Conservation (phyloP, 2,113 vertebrate genomes). For the Dicerorhinus sumatrensis region DNA sequence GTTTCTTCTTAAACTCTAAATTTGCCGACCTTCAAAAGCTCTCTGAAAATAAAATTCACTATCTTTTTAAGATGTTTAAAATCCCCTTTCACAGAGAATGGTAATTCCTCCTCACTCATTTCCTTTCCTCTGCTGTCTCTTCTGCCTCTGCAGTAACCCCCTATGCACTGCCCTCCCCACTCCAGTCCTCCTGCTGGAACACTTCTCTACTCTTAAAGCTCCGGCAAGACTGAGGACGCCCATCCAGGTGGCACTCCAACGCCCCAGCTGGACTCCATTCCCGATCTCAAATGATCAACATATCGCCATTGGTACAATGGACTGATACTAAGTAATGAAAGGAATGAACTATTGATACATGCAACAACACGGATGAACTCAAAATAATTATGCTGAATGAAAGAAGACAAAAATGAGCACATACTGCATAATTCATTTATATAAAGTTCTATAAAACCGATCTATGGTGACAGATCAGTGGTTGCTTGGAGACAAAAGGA, state of each 20-base stretch:
- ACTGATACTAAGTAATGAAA: too few relatives aligned
- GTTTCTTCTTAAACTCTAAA: not conserved
- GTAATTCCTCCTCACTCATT: not conserved
- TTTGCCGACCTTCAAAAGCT: not conserved
- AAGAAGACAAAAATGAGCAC: not conserved
- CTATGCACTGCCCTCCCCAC: accelerated
- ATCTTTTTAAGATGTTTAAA: not conserved
- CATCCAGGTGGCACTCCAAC: not conserved
- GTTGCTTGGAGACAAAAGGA: not conserved
- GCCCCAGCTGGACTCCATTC: not conserved
- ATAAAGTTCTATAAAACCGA: not conserved
- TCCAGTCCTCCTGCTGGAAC: not conserved
- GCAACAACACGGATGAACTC: accelerated
- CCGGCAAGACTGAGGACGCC: not conserved
- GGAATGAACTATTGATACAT: not conserved
- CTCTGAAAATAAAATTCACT: not conserved
- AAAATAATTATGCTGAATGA: accelerated
- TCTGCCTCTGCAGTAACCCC: too few relatives aligned
- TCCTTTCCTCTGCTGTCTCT: not conserved
- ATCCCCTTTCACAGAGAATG: not conserved
- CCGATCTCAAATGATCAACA: not conserved
- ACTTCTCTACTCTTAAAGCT: not conserved
- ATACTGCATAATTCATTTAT: not conserved
- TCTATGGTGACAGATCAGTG: too few relatives aligned
- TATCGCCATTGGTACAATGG: accelerated